Evolutionary conservation across 2,113 vertebrate species (phyloP), one percentile per base, ranked within the genome.

Genomic region (Toxotes chatareus): DNA sequence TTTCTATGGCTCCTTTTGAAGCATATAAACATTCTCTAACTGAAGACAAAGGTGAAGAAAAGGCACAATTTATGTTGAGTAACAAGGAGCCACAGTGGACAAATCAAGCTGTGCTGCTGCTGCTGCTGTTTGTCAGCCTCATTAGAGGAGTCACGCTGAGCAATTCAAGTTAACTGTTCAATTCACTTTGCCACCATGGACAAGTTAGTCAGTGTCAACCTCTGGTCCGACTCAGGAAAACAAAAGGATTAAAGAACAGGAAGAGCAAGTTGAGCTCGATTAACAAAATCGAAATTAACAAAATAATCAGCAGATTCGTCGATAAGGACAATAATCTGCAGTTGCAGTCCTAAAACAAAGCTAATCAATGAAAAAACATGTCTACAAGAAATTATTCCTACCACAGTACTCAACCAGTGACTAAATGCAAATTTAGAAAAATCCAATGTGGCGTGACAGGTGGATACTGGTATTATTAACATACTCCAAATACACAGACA

Each of bases 61-160:
- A 53, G 31, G 47, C 19, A 60, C 27, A 65, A 53, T 68, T 57
- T 34, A 16, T 11, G 13, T 21, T 1, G 16, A 64, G 72, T 64
- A 63, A 76, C 60, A 73, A 82, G 70, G 53, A 69, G 61, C 27
- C 55, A 65, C 51, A 51, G 44, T 77, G 64, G 61, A 76, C 73
- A 27, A 51, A 40, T 88, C 62, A 60, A 27, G 80, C 82, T 76
- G 82, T 11, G 74, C 73, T 69, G 82, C 84, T 69, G 84, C 84
- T n/a, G 27, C 27, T 76, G 56, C 83, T 49, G 82, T 65, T 66
- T 56, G 75, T 63, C 57, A 19, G 68, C 67, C 79, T 86, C 82
- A 75, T 88, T 85, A 89, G 46, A 42, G 65, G 62, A 85, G 53
- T 84, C 87, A 80, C 40, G 61, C 85, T 78, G 87, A 81, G 86